Evolutionary conservation across 1,140 invertebrate species (phyloP), one percentile per base, ranked within the genome.

Genomic region (Macrocentrus cingulum): DNA sequence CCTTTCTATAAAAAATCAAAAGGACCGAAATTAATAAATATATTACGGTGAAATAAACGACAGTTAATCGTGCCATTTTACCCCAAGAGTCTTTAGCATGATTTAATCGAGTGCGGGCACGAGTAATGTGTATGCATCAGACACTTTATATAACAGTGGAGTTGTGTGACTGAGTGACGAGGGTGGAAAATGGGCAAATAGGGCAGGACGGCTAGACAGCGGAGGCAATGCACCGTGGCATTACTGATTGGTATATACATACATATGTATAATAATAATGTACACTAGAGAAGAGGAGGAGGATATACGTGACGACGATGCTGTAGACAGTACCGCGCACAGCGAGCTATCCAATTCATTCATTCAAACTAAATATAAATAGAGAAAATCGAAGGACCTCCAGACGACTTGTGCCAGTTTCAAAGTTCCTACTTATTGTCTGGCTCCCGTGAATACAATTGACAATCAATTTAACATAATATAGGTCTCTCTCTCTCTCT

Each of bases 331-430:
- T 44, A 15, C 16, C 6, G 19, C 42, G 9, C 16, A 44, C 9
- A 29, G 25, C 9, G 4, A 9, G 25, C 25, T 29, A 9, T 29
- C 9, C 7, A 39, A 39, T 39, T 39, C 36, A 39, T 39, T 39
- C 36, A 39, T 39, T n/a, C 15, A 11, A 39, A 39, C 36, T 8
- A 39, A 39, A 39, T 13, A 15, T 13, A 19, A 22, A 19, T 39
- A 39, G 19, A n/a, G 34, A 22, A 4, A 19, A 32, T 36, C 5
- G 22, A 16, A 16, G 34, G 20, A 41, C 63, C 8, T 63, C 73
- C 72, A 77, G 75, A 77, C 75, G 63, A 69, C 64, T 68, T 74
- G 75, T 75, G 71, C 75, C 66, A 77, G 73, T 77, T 76, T 61
- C 65, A 75, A 75, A 76, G 72, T 72, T 71, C 75, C 69, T 74